These are phyloP conservation scores for Oligia fasciuncula DNA, from an alignment of 2,888 invertebrate species.

Conservation along the genomic window DNA sequence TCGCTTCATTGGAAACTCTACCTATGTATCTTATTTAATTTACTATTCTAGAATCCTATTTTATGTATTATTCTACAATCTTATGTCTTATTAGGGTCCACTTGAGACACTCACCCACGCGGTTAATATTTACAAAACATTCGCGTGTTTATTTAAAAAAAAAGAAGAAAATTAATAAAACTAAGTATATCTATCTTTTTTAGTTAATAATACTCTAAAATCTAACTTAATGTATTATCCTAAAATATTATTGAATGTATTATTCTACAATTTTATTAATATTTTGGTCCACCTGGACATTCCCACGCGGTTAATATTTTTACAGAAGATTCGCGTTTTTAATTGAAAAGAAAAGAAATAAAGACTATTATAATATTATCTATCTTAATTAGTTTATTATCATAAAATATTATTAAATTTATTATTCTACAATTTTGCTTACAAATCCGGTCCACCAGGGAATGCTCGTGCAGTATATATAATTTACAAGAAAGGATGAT, in stretches of 20 bases:
- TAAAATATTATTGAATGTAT: background rate
- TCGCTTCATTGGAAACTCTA: too few relatives aligned
- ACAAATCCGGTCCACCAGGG: too few relatives aligned
- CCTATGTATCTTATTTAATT: background rate
- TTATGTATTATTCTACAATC: background rate
- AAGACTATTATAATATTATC: background rate
- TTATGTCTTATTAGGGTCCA: background rate
- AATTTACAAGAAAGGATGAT: background rate
- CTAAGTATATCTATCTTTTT: too few relatives aligned
- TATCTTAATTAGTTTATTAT: background rate
- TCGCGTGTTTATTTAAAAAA: background rate
- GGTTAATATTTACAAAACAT: background rate
- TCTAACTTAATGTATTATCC: background rate
- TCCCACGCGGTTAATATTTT: background rate
- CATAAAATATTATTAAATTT: background rate
- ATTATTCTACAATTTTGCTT: background rate
- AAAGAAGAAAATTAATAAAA: background rate
- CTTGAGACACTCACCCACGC: background rate
- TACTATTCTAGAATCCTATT: background rate
- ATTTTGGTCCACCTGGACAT: background rate
- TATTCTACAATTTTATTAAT: background rate
- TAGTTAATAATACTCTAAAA: too few relatives aligned
- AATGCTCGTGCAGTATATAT: too few relatives aligned
- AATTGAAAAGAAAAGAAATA: background rate
- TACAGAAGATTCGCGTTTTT: background rate